These are phyloP conservation scores for Cydia pomonella DNA, from an alignment of 1,140 invertebrate genomes.

Conservation along the genomic window DNA sequence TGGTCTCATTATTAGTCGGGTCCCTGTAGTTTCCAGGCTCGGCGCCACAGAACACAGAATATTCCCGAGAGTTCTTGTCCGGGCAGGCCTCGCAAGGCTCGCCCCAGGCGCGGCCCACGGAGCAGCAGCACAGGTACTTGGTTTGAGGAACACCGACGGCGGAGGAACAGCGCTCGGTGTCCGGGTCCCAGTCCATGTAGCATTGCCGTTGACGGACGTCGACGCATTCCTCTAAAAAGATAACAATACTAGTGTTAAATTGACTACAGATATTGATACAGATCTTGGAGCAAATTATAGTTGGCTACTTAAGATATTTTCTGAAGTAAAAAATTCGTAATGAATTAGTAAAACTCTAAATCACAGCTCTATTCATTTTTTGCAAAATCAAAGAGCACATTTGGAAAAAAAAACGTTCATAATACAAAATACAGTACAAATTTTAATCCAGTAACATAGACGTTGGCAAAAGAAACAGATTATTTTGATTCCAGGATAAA, in stretches of 20 bases:
- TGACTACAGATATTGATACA: no score
- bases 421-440: no score
- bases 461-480: no score
- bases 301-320: no score
- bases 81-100: constrained; percentile 90
- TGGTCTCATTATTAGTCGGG: constrained; percentile 88
- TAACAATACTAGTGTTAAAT: not conserved
- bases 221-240: constrained; percentile 87
- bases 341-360: no score
- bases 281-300: no score
- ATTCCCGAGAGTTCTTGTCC: constrained; percentile 83
- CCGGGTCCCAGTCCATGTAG: constrained; percentile 88
- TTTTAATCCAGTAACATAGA: no score
- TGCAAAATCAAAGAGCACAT: no score
- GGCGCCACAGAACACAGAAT: constrained; percentile 83
- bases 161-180: constrained; percentile 83
- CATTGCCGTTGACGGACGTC: constrained; percentile 93
- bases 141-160: constrained; percentile 90
- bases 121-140: constrained; percentile 93
- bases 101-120: constrained; percentile 93
- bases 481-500: no score
- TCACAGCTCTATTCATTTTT: no score
- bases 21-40: constrained; percentile 87
- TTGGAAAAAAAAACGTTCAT: no score
- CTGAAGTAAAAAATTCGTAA: no score